Conservation (phyloP, 2,888 invertebrate genomes). For the Machimus atricapillus region DNA sequence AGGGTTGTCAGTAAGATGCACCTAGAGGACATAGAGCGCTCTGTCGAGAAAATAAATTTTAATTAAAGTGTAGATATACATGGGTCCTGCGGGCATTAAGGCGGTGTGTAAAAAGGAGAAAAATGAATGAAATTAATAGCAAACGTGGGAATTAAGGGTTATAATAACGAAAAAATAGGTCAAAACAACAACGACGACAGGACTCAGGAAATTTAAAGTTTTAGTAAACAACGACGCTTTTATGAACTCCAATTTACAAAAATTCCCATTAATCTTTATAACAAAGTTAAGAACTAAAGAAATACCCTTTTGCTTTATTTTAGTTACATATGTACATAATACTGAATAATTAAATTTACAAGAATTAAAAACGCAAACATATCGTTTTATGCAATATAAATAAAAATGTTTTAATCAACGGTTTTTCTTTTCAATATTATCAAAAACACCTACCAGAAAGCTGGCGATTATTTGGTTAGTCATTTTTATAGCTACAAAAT, state of each 20-base stretch:
- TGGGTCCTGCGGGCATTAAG: background rate
- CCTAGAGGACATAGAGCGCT: background rate
- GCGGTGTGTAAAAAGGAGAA: background rate
- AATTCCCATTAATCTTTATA: background rate
- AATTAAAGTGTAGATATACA: background rate
- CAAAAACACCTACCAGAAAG: too few species aligned
- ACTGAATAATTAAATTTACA: too few species aligned
- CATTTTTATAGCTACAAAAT: too few species aligned
- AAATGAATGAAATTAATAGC: background rate
- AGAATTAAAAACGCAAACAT: too few species aligned
- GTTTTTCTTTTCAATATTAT: too few species aligned
- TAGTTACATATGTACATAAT: too few species aligned
- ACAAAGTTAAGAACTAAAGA: too few species aligned
- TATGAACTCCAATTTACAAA: background rate
- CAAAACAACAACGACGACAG: background rate
- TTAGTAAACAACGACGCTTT: background rate
- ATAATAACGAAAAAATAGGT: background rate
- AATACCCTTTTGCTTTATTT: too few species aligned
- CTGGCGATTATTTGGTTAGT: too few species aligned
- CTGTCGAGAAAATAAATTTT: background rate
- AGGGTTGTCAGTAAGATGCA: background rate
- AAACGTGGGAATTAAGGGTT: background rate
- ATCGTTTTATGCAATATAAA: too few species aligned
- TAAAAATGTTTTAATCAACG: too few species aligned
- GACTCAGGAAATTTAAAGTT: background rate